Base-by-base conservation (phyloP, 1,140 invertebrate species). In the Eupristina koningsbergeri region DNA sequence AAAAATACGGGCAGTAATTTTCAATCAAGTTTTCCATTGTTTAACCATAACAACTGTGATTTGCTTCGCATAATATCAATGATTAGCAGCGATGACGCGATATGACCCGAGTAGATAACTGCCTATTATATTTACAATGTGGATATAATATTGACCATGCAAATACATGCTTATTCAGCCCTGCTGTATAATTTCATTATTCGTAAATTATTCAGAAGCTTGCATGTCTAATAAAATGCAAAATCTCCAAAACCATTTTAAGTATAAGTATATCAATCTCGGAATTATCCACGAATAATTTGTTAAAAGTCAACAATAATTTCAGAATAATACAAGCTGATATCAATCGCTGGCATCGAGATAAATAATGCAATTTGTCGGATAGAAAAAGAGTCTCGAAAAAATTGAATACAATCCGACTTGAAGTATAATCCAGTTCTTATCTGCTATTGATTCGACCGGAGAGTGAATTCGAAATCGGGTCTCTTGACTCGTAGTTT, bases 1-100 rank as follows among this genome's bases (percentile, higher is more conserved):
- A 34, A 7, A 67, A 71, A n/a, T 19, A 71, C 15, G 67, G 8
- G 17, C 67, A 19, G 67, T 39, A 71, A n/a, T 71, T 73, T 47
- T 45, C 67, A 47, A 79, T 79, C 34, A 45, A 61, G 50, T 67
- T 63, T 61, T 71, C 50, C 58, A 84, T 80, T 84, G 39, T 84
- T 84, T 75, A n/a, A n/a, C n/a, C n/a, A 41, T 80, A 84, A 74
- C 76, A 36, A 63, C 75, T 61, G 36, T 73, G 29, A 78, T 79
- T 83, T 73, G 50, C 63, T 31, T 61, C 15, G 76, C 29, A 41
- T 71, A 84, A 80, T 74, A 29, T 39, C 45, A 83, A 79, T 73
- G 81, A 83, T 83, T 61, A 83, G 31, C 39, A 36, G 64, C 19
- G 64, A 84, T 84, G 83, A 74, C 69, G 69, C 19, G 53, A 83